phyloP scores from a whole-genome alignment of 2,888 invertebrate genomes.

The Melanotus villosus region DNA sequence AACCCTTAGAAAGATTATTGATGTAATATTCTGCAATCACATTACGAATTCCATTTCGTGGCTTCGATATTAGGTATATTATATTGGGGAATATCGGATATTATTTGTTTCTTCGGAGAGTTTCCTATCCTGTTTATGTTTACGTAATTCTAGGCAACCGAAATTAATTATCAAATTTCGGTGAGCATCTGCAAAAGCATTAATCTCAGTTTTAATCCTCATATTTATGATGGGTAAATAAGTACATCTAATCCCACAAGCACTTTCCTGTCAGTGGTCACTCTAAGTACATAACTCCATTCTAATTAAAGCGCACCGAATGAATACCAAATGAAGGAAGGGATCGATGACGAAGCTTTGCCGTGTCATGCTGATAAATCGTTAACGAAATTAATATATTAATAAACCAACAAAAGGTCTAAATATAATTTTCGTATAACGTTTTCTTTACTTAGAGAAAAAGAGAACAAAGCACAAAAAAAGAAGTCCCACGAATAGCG shows the following conservation, averaged over 20 bases:
- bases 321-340: conserved; percentile 29
- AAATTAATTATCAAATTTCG: conserved; percentile 2
- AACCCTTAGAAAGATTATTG: neutral
- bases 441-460: neutral
- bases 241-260: conserved; percentile 23
- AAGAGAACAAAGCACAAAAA: neutral
- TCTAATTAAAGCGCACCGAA: conserved; percentile 35
- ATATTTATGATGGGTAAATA: conserved; percentile 22
- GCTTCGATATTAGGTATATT: too few relatives aligned
- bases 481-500: neutral
- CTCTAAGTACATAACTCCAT: conserved; percentile 28
- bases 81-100: too few relatives aligned
- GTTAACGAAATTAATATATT: neutral
- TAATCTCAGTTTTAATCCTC: conserved; percentile 2
- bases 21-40: neutral
- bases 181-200: conserved; percentile 10
- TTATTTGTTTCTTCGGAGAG: too few relatives aligned
- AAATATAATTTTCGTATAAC: neutral
- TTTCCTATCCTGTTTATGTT: too few relatives aligned
- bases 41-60: neutral
- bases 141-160: too few relatives aligned
- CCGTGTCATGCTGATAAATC: neutral
- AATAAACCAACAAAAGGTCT: neutral
- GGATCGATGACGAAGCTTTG: neutral
- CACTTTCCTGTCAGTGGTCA: conserved; percentile 32